Evolutionary conservation across 92 coral and sea anemone species (phyloP), one percentile per base, ranked within the genome.

Genomic region (Palythoa heliodiscus): DNA sequence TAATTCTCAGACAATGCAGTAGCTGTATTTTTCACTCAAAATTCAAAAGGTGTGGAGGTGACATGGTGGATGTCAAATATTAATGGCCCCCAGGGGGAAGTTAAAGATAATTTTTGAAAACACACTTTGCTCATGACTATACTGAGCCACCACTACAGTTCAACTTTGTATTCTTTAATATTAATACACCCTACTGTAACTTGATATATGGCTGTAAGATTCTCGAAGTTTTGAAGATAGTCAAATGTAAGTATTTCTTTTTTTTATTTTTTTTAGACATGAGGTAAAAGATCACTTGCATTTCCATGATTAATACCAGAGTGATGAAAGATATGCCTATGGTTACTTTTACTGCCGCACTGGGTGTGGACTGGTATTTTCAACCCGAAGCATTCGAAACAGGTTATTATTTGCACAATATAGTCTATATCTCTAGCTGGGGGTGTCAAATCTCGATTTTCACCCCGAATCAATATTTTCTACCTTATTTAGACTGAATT

Each of bases 341-440:
- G 90, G 90, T 20, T 88, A 58, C 52, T 88, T 35, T 73, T 87
- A 88, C 87, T 88, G 90, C 75, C 63, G 90, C 38, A 47, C 69
- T 54, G 83, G 82, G 17, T 88, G 90, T 83, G 90, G 90, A 5
- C 86, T 88, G 38, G 87, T 88, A 4, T 88, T 55, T 61, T 88
- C 87, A 61, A 82, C 90, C 48, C 82, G 50, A 64, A 35, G 61
- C 4, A 87, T 50, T 17, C 60, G 87, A 73, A 82, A 82, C 90
- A 82, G 77, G 90, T 87, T 22, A 39, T 55, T 48, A 76, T 29
- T 43, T 55, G n/a, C n/a, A 58, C 15, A 67, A 67, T 67, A 22
- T 19, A 19, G 35, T 20, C 71, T 19, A 7, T 67, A 22, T n/a
- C 37, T 5, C 71, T 67, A 67, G 71, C 22, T 60, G 23, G 69